These are phyloP conservation scores for Tribolium castaneum DNA, from an alignment of 1,140 invertebrate species.

Conservation along the genomic window DNA sequence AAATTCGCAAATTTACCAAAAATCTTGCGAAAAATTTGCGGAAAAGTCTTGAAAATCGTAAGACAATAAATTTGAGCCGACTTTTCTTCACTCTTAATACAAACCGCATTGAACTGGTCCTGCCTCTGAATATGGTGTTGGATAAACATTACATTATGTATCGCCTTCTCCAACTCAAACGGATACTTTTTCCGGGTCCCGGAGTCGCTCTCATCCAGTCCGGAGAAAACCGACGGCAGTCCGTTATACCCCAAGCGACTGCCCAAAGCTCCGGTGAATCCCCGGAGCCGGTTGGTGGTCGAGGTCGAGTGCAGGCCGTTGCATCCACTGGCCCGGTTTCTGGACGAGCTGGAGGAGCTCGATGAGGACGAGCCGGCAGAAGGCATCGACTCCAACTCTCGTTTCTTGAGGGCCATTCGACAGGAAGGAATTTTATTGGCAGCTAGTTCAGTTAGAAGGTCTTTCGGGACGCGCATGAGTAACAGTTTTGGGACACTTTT, in stretches of 20 bases:
- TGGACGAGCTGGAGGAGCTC: slow-evolving; percentile 70
- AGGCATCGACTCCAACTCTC: slow-evolving; percentile 73
- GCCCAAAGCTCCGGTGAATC: slow-evolving; percentile 75
- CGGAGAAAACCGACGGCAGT: slow-evolving; percentile 82
- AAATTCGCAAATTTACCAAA: too few species aligned
- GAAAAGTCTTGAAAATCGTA: too few species aligned
- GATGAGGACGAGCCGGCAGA: slow-evolving; percentile 79
- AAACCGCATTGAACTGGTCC: slow-evolving; percentile 90
- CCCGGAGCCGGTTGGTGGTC: slow-evolving; percentile 79
- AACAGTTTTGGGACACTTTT: slow-evolving; percentile 84
- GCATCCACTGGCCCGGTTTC: slow-evolving; percentile 71
- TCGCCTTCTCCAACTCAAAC: slow-evolving; percentile 91
- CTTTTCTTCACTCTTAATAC: too few species aligned
- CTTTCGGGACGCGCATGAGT: slow-evolving; percentile 87
- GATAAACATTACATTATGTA: slow-evolving; percentile 96
- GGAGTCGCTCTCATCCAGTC: slow-evolving; percentile 83
- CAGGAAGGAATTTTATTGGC: slow-evolving; percentile 78
- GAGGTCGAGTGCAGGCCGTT: slow-evolving; percentile 81
- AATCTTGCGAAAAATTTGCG: too few species aligned
- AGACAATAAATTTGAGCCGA: too few species aligned
- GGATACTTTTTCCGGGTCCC: slow-evolving; percentile 87
- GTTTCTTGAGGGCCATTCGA: slow-evolving; percentile 66
- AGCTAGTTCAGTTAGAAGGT: slow-evolving; percentile 81
- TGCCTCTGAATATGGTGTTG: slow-evolving; percentile 93
- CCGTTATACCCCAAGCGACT: slow-evolving; percentile 78